phyloP scores from a whole-genome alignment of 2,113 vertebrate genomes.

The Marcusenius ussheri region DNA sequence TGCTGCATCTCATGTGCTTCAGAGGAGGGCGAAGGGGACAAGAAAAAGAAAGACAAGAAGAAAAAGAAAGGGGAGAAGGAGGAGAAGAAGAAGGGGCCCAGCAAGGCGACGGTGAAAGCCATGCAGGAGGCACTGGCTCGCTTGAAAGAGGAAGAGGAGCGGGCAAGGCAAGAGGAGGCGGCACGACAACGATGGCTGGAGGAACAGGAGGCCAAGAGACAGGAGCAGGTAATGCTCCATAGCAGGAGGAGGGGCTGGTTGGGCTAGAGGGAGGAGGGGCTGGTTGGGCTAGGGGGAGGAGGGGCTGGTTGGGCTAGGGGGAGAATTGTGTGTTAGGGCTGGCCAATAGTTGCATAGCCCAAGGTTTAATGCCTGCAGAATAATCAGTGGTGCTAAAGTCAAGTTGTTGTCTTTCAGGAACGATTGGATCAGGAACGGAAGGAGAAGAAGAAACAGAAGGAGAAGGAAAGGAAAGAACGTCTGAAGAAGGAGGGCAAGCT shows the following conservation, averaged over 20 bases:
- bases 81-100: slow-evolving; percentile 94
- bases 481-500: slow-evolving; percentile 96
- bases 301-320: neutral
- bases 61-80: slow-evolving; percentile 73
- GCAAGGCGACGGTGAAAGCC: slow-evolving; percentile 91
- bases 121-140: slow-evolving; percentile 94
- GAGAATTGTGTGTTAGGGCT: neutral
- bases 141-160: slow-evolving; percentile 94
- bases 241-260: neutral
- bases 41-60: slow-evolving; percentile 90
- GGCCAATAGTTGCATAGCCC: neutral
- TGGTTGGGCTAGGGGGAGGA: neutral
- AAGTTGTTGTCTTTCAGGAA: slow-evolving; percentile 61
- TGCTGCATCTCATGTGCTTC: neutral
- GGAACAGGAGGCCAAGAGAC: slow-evolving; percentile 80
- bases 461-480: slow-evolving; percentile 93
- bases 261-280: neutral
- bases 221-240: slow-evolving; percentile 72
- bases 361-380: neutral
- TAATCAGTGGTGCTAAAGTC: neutral
- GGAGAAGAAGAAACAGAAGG: slow-evolving; percentile 95
- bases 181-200: slow-evolving; percentile 74
- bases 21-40: slow-evolving; percentile 81
- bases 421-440: slow-evolving; percentile 87
- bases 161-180: slow-evolving; percentile 80